phyloP scores from a whole-genome alignment of 2,888 invertebrate species.

The Mystacides longicornis region DNA sequence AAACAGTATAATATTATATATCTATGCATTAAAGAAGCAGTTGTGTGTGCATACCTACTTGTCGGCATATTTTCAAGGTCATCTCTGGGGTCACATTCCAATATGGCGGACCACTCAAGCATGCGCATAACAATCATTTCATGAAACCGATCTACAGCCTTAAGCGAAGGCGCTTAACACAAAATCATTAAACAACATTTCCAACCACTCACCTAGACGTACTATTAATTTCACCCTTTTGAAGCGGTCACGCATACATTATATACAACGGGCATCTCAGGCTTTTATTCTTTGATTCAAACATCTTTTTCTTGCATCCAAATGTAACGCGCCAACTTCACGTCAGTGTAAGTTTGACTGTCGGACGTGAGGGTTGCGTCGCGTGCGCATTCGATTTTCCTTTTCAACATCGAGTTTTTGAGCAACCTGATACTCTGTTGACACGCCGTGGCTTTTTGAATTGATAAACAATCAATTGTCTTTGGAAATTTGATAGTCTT shows the following conservation, averaged over 20 bases:
- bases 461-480: too few relatives aligned
- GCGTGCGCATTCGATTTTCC: neutral
- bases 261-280: neutral
- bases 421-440: neutral
- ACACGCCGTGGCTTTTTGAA: neutral
- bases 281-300: neutral
- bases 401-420: too few relatives aligned
- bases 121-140: neutral
- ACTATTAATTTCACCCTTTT: neutral
- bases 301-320: neutral
- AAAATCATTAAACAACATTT: too few relatives aligned
- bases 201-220: too few relatives aligned
- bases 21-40: too few relatives aligned
- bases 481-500: too few relatives aligned
- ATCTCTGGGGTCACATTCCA: slow-evolving; percentile 1
- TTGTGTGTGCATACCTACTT: neutral
- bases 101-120: slow-evolving; percentile 1
- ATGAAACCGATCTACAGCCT: too few relatives aligned
- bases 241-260: neutral
- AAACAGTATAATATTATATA: too few relatives aligned
- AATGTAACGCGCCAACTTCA: neutral
- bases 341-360: neutral
- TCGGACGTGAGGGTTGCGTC: neutral
- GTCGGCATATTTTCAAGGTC: slow-evolving; percentile 2
- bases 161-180: too few relatives aligned